Conservation (phyloP, 1,140 invertebrate genomes). For the Nebria ingens region DNA sequence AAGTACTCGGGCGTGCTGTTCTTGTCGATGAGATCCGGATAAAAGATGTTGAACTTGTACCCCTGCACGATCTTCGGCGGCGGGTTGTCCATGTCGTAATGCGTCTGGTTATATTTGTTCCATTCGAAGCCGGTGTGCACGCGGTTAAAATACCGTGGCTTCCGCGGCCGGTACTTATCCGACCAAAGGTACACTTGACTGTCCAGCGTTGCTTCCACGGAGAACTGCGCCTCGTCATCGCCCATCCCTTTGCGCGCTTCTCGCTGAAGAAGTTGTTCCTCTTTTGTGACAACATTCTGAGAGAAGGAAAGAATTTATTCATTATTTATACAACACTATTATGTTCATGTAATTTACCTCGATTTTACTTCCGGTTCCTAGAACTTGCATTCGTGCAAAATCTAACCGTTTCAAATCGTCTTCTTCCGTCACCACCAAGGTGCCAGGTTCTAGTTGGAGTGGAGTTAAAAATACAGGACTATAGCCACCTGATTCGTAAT, state of each 20-base stretch:
- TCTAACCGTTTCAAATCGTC: constrained; percentile 70
- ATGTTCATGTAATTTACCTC: constrained; percentile 32
- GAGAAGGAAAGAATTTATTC: too few species aligned
- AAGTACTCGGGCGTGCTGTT: constrained; percentile 88
- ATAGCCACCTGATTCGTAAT: constrained; percentile 74
- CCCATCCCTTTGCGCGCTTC: constrained; percentile 85
- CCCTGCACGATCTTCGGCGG: constrained; percentile 99
- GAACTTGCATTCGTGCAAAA: constrained; percentile 55
- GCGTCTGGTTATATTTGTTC: constrained; percentile 99
- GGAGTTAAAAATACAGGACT: constrained; percentile 64
- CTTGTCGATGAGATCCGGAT: constrained; percentile 97
- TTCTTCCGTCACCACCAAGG: constrained; percentile 64
- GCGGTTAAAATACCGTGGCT: constrained; percentile 96
- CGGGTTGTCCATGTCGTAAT: constrained; percentile 99
- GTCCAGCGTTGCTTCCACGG: constrained; percentile 78
- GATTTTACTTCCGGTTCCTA: constrained; percentile 43
- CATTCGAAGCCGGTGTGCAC: constrained; percentile 96
- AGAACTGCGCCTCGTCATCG: constrained; percentile 83
- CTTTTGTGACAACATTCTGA: constrained; percentile 41
- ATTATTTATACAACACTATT: neutral
- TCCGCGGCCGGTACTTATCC: constrained; percentile 94
- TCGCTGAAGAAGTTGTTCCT: constrained; percentile 52
- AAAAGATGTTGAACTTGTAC: constrained; percentile 99
- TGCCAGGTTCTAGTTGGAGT: constrained; percentile 69
- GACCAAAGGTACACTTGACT: constrained; percentile 91